Evolutionary conservation across 2,888 invertebrate species (phyloP).

Genomic region (Mystacides longicornis): DNA sequence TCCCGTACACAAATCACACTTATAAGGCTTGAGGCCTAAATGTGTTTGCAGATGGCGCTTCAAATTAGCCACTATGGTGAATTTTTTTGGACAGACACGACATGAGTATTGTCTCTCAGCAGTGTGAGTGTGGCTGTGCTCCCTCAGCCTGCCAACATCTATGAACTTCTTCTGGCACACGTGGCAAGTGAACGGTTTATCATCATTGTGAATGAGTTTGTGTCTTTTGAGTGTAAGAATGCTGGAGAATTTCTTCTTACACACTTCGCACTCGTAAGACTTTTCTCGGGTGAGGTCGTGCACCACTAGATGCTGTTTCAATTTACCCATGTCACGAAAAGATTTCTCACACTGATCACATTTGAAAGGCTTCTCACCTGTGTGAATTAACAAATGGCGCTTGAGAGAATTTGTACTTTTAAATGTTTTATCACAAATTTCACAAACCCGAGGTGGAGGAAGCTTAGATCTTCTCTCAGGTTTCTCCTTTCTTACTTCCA

Average conservation of each 20-base stretch:
- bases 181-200: constrained; percentile 10
- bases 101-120: neutral
- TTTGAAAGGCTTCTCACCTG: constrained; percentile 4
- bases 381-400: constrained; percentile 8
- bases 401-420: constrained; percentile 6
- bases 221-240: constrained; percentile 3
- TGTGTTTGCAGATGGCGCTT: constrained; percentile 10
- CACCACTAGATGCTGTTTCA: neutral
- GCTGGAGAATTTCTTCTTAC: neutral
- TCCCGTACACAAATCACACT: constrained; percentile 7
- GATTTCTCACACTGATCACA: neutral
- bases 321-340: neutral
- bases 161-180: constrained; percentile 5
- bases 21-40: neutral
- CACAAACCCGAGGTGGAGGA: too few relatives aligned
- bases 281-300: neutral
- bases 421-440: neutral
- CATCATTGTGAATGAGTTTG: neutral
- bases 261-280: neutral
- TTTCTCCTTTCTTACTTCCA: neutral
- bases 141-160: neutral
- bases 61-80: constrained; percentile 6
- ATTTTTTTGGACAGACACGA: constrained; percentile 6
- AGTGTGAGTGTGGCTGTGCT: constrained; percentile 4
- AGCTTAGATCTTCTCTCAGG: too few relatives aligned